phyloP scores from a whole-genome alignment of 2,113 vertebrate genomes.

The Ascaphus truei region DNA sequence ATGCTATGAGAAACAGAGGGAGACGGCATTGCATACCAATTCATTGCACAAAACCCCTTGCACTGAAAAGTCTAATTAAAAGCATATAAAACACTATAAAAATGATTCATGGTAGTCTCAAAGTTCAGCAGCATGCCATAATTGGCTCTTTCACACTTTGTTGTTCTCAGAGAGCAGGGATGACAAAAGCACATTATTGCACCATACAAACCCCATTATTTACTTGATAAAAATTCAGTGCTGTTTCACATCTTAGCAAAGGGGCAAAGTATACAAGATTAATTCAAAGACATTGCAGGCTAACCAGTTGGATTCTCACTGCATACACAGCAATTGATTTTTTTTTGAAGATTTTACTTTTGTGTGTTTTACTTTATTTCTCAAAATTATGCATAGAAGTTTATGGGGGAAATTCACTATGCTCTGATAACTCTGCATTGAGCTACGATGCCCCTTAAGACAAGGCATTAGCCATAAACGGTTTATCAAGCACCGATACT shows the following conservation, averaged over 20 bases:
- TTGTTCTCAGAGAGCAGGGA: slow-evolving; percentile 21
- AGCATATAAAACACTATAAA: slow-evolving; percentile 37
- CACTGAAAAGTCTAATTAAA: slow-evolving; percentile 35
- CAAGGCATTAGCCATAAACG: too few species aligned
- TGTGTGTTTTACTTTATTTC: too few species aligned
- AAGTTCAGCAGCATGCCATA: slow-evolving; percentile 34
- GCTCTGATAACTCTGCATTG: too few species aligned
- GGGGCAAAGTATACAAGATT: slow-evolving; percentile 1
- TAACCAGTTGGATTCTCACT: background rate
- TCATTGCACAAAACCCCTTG: background rate
- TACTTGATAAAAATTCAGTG: slow-evolving; percentile 12
- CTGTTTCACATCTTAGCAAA: slow-evolving; percentile 20
- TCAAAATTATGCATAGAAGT: too few species aligned
- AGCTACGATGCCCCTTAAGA: too few species aligned
- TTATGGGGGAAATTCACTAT: too few species aligned
- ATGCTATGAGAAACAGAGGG: background rate
- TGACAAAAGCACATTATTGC: slow-evolving; percentile 27
- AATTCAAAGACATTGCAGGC: background rate
- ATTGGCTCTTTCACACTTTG: slow-evolving; percentile 30
- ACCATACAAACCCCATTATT: slow-evolving; percentile 19
- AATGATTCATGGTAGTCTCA: slow-evolving; percentile 33
- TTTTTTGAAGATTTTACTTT: too few species aligned
- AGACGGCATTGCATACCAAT: slow-evolving; percentile 16
- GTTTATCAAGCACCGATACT: too few species aligned
- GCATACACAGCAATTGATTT: background rate